Conservation (phyloP, 2,113 vertebrate genomes). For the Pantherophis guttatus region DNA sequence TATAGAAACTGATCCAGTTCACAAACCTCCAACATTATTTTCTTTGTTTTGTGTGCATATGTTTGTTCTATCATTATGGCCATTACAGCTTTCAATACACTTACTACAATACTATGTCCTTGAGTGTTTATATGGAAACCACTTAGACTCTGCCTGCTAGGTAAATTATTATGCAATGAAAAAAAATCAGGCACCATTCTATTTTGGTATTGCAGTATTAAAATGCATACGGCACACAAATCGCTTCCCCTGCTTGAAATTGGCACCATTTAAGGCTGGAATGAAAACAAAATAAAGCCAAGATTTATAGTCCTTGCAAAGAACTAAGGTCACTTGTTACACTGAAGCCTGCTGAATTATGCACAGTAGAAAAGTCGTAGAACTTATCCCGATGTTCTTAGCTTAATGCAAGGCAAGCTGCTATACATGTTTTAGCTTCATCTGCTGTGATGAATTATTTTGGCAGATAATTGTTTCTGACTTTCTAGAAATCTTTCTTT, state of each 20-base stretch:
- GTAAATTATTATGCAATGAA: slow-evolving; percentile 1
- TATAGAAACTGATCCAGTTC: neutral
- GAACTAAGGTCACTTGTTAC: slow-evolving; percentile 3
- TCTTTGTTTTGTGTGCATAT: neutral
- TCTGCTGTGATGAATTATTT: neutral
- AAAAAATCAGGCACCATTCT: slow-evolving; percentile 11
- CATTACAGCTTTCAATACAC: neutral
- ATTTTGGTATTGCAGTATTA: slow-evolving; percentile 13
- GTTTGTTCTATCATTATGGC: neutral
- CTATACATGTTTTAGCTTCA: neutral
- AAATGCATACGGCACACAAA: slow-evolving; percentile 7
- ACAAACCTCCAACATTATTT: neutral
- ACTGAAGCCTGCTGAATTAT: slow-evolving; percentile 5
- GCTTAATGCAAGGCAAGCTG: neutral
- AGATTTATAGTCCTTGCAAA: slow-evolving; percentile 10
- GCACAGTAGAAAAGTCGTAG: neutral
- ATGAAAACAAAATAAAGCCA: slow-evolving; percentile 30
- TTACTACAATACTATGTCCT: neutral
- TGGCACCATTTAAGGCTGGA: slow-evolving; percentile 7
- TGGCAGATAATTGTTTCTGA: neutral
- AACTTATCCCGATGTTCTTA: neutral
- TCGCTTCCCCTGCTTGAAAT: neutral
- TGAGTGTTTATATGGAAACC: neutral
- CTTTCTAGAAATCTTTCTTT: slow-evolving; percentile 5
- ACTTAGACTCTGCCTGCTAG: neutral